Conservation (phyloP, 2,113 vertebrate species). For the Promerops cafer region DNA sequence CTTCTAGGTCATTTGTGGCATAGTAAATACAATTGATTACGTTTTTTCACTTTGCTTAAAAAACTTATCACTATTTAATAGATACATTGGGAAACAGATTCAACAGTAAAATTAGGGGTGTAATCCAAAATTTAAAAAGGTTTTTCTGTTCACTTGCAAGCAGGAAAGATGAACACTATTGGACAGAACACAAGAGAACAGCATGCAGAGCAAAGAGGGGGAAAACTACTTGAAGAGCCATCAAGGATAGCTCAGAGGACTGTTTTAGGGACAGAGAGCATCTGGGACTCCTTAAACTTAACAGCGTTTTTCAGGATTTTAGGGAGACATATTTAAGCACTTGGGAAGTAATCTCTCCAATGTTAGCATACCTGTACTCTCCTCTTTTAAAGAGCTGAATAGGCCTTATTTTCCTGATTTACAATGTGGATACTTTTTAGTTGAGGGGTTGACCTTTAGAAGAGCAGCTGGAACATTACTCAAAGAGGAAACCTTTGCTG, state of each 20-base stretch:
- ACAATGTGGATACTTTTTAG: neutral
- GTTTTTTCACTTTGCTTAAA: neutral
- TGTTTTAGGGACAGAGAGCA: neutral
- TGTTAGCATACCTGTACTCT: neutral
- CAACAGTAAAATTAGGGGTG: neutral
- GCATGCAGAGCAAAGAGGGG: neutral
- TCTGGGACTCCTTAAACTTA: rapidly evolving
- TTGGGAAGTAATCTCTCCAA: neutral
- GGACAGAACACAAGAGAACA: neutral
- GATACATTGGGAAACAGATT: neutral
- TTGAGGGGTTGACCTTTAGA: neutral
- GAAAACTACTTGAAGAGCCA: neutral
- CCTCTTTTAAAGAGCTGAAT: neutral
- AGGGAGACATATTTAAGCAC: neutral
- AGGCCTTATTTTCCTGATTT: neutral
- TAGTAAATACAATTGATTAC: neutral
- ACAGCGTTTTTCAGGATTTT: neutral
- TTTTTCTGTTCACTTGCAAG: neutral
- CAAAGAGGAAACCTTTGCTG: neutral
- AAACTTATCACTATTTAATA: neutral
- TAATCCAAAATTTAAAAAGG: neutral
- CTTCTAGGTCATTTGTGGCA: neutral
- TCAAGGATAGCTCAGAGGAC: rapidly evolving
- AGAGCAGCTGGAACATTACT: neutral
- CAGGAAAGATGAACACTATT: neutral